Base-by-base conservation (phyloP, 64 coral and sea anemone genomes). In the Trachythela sp. region DNA sequence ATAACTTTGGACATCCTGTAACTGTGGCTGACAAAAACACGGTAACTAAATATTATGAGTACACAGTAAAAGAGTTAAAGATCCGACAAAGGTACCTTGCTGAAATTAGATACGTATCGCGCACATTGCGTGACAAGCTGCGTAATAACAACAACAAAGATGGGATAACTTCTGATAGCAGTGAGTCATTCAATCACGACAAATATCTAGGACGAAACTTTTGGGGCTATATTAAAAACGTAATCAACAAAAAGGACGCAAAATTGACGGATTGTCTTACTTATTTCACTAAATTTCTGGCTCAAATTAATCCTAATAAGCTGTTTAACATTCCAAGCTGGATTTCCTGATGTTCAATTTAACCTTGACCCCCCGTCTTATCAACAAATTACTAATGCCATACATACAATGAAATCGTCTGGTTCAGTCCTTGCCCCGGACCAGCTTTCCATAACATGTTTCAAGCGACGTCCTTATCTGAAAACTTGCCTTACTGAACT, bases 201-300 rank as follows among this genome's bases (percentile, higher is more conserved):
- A 77, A 38, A 32, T 77, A 77, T 35, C 2, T 77, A 2, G 31
- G 31, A 6, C 2, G 31, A 77, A 77, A 77, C 36, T 77, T 77
- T 18, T 77, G 71, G 71, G 71, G 71, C 29, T 77, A 77, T 26
- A n/a, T 77, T 6, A 77, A 77, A 77, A 77, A 77, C 29, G 31
- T 77, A 3, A 4, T 77, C 4, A 77, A 77, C 71, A 77, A 77
- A 34, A 77, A 77, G 26, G 71, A 35, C 18, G 20, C n/a, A n/a
- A n/a, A n/a, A n/a, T n/a, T n/a, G n/a, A n/a, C n/a, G n/a, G n/a
- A n/a, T n/a, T n/a, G n/a, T n/a, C n/a, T n/a, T n/a, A n/a, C n/a
- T n/a, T n/a, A n/a, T n/a, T n/a, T n/a, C n/a, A n/a, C n/a, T n/a
- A n/a, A n/a, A n/a, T n/a, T n/a, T n/a, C n/a, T n/a, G n/a, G n/a